Evolutionary conservation across 2,888 invertebrate species (phyloP).

Genomic region (Catocala nupta): DNA sequence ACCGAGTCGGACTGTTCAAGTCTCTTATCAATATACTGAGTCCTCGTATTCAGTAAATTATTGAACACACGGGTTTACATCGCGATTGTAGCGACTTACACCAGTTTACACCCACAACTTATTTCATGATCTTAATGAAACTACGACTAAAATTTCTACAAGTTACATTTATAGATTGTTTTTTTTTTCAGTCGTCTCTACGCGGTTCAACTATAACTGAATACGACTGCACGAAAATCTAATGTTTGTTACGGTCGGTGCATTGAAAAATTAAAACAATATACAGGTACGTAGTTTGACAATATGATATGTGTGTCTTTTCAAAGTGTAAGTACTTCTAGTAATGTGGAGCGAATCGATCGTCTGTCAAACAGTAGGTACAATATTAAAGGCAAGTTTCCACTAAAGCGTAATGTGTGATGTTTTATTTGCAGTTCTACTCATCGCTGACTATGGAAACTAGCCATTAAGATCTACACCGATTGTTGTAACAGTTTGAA

Average conservation of each 20-base stretch:
- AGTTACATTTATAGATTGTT: not conserved
- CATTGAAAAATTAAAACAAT: constrained; percentile 26
- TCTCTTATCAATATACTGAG: not conserved
- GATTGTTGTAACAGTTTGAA: not conserved
- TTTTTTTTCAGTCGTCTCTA: not conserved
- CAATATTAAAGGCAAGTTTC: not conserved
- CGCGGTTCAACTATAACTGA: constrained; percentile 14
- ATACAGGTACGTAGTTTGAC: constrained; percentile 48
- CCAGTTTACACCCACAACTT: not conserved
- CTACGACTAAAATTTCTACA: too few species aligned
- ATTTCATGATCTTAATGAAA: not conserved
- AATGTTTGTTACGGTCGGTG: constrained; percentile 12
- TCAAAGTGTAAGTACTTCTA: constrained; percentile 28
- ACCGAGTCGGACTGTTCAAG: constrained; percentile 26
- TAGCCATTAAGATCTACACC: not conserved
- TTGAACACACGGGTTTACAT: constrained; percentile 27
- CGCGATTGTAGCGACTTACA: not conserved
- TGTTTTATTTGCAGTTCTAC: too few species aligned
- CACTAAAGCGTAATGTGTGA: not conserved
- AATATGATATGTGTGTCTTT: constrained; percentile 42
- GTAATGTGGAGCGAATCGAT: constrained; percentile 18
- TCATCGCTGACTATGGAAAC: too few species aligned
- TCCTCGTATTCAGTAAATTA: constrained; percentile 22
- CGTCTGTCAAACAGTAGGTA: not conserved
- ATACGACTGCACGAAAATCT: not conserved